These are phyloP conservation scores for Heliconius ethilla DNA, from an alignment of 2,888 invertebrate species.

Conservation along the genomic window DNA sequence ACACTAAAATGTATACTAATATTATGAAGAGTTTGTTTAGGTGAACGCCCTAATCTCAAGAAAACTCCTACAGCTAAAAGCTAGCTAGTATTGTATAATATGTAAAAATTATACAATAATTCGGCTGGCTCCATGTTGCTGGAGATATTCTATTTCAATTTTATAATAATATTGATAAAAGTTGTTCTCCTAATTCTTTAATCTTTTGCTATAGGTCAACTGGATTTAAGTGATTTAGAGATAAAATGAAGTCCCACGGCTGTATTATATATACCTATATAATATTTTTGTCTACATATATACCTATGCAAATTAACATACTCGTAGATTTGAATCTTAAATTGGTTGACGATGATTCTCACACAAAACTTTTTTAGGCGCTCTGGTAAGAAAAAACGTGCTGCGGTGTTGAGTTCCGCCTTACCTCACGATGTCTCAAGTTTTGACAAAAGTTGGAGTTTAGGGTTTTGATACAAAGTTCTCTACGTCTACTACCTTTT, in stretches of 20 bases:
- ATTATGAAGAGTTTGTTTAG: no score
- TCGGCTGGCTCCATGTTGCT: no score
- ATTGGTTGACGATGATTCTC: neutral
- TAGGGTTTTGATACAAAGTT: neutral
- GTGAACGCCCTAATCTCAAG: no score
- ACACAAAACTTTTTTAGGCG: neutral
- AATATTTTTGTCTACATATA: neutral
- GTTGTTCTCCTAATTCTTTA: no score
- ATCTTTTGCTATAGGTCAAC: neutral
- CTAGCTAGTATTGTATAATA: no score
- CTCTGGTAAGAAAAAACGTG: neutral
- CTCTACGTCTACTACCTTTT: neutral
- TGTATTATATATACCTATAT: neutral
- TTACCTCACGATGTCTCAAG: neutral
- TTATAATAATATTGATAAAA: no score
- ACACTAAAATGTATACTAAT: no score
- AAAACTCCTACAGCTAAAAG: no score
- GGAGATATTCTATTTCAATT: no score
- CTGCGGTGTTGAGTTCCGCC: neutral
- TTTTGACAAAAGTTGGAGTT: neutral
- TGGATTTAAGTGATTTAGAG: neutral
- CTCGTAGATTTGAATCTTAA: neutral
- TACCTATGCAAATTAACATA: neutral
- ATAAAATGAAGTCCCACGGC: neutral
- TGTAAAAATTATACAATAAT: no score